Evolutionary conservation across 2,113 vertebrate species (phyloP).

Genomic region (Solea solea): DNA sequence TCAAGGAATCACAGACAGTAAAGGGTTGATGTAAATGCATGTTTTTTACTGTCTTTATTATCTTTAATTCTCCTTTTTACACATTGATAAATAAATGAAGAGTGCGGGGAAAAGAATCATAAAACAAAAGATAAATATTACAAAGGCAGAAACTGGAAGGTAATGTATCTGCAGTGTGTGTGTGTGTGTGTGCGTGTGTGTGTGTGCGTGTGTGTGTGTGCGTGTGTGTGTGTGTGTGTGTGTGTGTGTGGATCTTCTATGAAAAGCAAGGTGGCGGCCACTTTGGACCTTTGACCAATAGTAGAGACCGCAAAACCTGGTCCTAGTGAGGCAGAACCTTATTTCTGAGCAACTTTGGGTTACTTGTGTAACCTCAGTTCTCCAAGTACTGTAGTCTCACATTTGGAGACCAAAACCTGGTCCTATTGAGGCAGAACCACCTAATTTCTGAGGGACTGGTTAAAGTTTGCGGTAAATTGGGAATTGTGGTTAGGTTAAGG

Average conservation of each 20-base stretch:
- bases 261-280: no score
- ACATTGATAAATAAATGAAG: slow-evolving; percentile 4
- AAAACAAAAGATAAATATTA: neutral
- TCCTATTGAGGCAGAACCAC: no score
- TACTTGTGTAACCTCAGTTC: no score
- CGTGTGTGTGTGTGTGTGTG: neutral
- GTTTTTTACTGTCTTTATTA: neutral
- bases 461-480: no score
- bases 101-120: neutral
- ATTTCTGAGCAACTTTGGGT: no score
- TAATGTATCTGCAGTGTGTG: neutral
- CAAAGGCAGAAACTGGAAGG: neutral
- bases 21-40: slow-evolving; percentile 3
- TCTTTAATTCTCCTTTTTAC: neutral
- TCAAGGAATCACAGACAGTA: slow-evolving; percentile 1
- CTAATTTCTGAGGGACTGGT: no score
- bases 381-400: no score
- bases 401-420: no score
- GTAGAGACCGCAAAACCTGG: no score
- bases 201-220: slow-evolving; percentile 5
- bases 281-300: no score
- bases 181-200: neutral
- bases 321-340: no score
- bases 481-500: no score
- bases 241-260: neutral